Evolutionary conservation across 2,113 vertebrate genomes (phyloP).

Genomic region (Protobothrops flavoviridis): DNA sequence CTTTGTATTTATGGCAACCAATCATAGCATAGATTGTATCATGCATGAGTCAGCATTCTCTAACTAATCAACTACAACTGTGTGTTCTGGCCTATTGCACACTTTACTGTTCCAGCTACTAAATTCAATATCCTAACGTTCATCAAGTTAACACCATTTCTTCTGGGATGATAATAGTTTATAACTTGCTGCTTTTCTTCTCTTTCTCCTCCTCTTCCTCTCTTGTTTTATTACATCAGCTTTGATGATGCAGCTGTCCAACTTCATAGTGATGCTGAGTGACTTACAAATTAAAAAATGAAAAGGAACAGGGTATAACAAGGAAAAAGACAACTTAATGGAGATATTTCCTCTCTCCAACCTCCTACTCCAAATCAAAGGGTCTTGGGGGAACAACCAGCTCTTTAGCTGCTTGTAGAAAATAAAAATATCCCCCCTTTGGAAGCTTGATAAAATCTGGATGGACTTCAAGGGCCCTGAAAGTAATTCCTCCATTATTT

Average conservation of each 20-base stretch:
- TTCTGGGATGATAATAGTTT: background rate
- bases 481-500: background rate
- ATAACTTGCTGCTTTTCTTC: background rate
- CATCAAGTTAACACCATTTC: background rate
- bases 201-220: background rate
- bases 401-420: background rate
- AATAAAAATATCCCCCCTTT: background rate
- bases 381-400: background rate
- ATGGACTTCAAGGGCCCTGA: background rate
- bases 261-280: background rate
- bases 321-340: background rate
- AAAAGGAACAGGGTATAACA: background rate
- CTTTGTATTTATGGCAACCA: too few relatives aligned
- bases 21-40: too few relatives aligned
- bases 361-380: background rate
- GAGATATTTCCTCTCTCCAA: background rate
- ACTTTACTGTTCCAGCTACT: too few relatives aligned
- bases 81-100: too few relatives aligned
- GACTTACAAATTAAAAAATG: background rate
- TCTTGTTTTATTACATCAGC: background rate
- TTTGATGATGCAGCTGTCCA: background rate
- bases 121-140: too few relatives aligned
- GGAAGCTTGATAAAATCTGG: background rate
- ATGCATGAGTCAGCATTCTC: too few relatives aligned
- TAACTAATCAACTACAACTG: too few relatives aligned